Base-by-base conservation (phyloP, 1,140 invertebrate species). In the Euschistus heros region DNA sequence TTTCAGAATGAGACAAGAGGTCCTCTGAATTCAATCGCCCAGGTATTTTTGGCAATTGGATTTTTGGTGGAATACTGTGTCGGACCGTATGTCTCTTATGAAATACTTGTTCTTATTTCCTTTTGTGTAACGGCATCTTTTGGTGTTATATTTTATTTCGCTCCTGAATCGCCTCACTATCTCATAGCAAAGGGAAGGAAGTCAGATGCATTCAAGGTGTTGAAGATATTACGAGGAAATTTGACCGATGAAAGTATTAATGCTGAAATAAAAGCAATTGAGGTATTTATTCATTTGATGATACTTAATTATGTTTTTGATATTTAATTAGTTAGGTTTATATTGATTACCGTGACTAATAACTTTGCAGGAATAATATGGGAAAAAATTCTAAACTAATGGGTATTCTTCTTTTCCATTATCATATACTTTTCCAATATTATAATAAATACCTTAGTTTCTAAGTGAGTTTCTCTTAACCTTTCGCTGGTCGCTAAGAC, bases 151-250 rank as follows among this genome's bases (percentile, higher is more conserved):
- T 20, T 59, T 2, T 46, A 55, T 24, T 61, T 66, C 27, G 61
- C 68, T 62, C 69, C 69, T 15, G 69, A 69, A 42, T 63, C 52
- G 18, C 69, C 69, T 5, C 65, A 69, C 50, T 69, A 62, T 44
- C 65, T 69, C 2, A 47, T 69, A 18, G 52, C 54, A 14, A 64
- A 62, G 18, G 65, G 59, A 0, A n/a, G 52, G 52, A 62, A 65
- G 15, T 47, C 27, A 6, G 62, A 69, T 52, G 72, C 83, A 84
- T 0, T 83, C 84, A n/a, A n/a, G 10, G 62, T 65, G 0, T 44
- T 68, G 6, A 27, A 18, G 5, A 62, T 33, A 50, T 37, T 66
- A 17, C 22, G 67, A 24, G 62, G 67, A 22, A 62, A 64, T 22
- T 13, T 61, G 26, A 24, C 24, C 15, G 46, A 33, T 46, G 47